Conservation (phyloP, 2,888 invertebrate species). For the Tetragonisca angustula region DNA sequence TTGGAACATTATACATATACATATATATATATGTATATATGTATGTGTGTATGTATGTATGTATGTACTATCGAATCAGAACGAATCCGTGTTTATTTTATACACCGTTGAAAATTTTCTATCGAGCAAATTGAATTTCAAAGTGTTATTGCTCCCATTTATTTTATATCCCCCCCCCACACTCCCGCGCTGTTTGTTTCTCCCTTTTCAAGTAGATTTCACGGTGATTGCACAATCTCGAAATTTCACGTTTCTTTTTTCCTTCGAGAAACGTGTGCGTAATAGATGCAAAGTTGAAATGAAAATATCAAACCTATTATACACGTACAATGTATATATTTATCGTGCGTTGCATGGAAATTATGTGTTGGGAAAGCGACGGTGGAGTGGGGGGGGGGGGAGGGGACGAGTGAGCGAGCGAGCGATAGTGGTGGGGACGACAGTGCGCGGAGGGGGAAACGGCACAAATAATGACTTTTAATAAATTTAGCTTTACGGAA, state of each 20-base stretch:
- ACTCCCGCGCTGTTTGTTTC: not conserved
- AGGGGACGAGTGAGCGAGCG: not conserved
- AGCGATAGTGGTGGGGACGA: not conserved
- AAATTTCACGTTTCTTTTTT: not conserved
- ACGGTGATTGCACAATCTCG: not conserved
- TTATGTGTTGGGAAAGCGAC: not conserved
- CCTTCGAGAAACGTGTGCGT: not conserved
- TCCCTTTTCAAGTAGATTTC: not conserved
- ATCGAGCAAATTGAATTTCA: not conserved
- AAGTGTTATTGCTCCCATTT: not conserved
- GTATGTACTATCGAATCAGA: not conserved
- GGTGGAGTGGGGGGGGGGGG: not conserved
- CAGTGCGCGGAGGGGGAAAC: not conserved
- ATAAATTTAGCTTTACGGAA: conserved; percentile 33
- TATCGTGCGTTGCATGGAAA: conserved; percentile 4
- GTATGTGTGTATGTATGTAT: too few relatives aligned
- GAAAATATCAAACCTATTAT: not conserved
- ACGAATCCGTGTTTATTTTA: not conserved
- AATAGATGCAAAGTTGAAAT: not conserved
- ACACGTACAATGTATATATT: conserved; percentile 1
- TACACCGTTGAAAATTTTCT: not conserved
- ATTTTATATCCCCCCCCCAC: not conserved
- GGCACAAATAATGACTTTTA: conserved; percentile 36
- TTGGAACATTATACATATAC: not conserved
- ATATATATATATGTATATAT: too few relatives aligned